Percentiles rank a stretch among this genome's conserved stretches.
Conservation (phyloP, 2,888 invertebrate species). For the Latheticus oryzae region DNA sequence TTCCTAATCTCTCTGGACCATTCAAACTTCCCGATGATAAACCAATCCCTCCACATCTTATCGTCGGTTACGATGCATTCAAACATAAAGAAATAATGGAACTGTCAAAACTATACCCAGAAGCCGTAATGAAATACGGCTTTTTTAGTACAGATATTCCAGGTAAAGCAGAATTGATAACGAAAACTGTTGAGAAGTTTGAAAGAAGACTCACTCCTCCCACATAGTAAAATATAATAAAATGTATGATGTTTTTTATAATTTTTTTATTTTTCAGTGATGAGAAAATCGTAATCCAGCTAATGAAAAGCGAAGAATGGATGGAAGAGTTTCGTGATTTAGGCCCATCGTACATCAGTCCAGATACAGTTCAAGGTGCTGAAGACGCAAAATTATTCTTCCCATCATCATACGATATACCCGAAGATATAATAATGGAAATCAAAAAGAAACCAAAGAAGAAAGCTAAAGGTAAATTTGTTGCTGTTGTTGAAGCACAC, state of each 20-base stretch:
- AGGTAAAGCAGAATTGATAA: constrained; percentile 71
- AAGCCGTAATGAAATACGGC: constrained; percentile 74
- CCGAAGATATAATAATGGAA: constrained; percentile 65
- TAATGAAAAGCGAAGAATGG: constrained; percentile 74
- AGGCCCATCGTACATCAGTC: constrained; percentile 77
- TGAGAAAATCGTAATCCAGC: constrained; percentile 77
- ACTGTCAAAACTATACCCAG: constrained; percentile 65
- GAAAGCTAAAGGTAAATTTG: constrained; percentile 52
- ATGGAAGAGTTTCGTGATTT: constrained; percentile 73
- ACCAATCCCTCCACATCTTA: constrained; percentile 74
- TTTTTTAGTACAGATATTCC: constrained; percentile 76
- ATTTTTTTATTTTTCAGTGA: constrained; percentile 71
- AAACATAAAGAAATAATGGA: constrained; percentile 74
- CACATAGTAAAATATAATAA: constrained; percentile 67
- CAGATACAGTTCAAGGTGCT: constrained; percentile 73
- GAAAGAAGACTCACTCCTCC: constrained; percentile 68
- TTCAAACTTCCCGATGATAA: constrained; percentile 71
- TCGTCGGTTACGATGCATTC: constrained; percentile 76
- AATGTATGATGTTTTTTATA: no score
- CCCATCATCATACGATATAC: constrained; percentile 73
- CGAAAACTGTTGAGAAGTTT: constrained; percentile 74
- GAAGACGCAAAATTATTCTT: constrained; percentile 77
- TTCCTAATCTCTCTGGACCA: constrained; percentile 67
- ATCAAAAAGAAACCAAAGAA: constrained; percentile 70
- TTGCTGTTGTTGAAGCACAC: constrained; percentile 26